Evolutionary conservation across 2,888 invertebrate genomes (phyloP).

Genomic region (Fragum whitleyi): DNA sequence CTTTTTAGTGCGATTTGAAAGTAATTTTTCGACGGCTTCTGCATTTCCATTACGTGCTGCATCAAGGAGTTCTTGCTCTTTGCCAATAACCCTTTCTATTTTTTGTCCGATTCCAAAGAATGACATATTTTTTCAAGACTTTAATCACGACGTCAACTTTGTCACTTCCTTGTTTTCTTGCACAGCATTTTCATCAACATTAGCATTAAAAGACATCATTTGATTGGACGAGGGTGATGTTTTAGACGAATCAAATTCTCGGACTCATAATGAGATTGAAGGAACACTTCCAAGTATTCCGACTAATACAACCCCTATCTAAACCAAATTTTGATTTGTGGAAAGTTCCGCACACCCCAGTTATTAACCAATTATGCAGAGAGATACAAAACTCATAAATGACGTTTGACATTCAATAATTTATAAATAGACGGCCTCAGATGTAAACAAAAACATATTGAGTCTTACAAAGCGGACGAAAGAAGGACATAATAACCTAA

Average conservation of each 20-base stretch:
- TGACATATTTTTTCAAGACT: slow-evolving; percentile 41
- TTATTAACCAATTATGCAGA: slow-evolving; percentile 57
- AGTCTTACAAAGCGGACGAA: not conserved
- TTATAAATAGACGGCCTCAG: slow-evolving; percentile 70
- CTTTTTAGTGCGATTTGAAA: slow-evolving; percentile 86
- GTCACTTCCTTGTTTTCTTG: slow-evolving; percentile 65
- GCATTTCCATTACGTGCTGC: slow-evolving; percentile 97
- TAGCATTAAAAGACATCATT: slow-evolving; percentile 12
- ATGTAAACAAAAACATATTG: slow-evolving; percentile 76
- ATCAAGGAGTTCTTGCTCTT: slow-evolving; percentile 98
- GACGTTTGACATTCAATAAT: slow-evolving; percentile 45
- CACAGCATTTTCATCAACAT: slow-evolving; percentile 61
- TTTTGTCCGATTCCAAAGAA: slow-evolving; percentile 60
- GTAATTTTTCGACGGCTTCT: slow-evolving; percentile 94
- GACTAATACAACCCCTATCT: not conserved
- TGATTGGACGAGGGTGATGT: slow-evolving; percentile 44
- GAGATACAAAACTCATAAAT: slow-evolving; percentile 37
- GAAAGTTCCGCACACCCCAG: slow-evolving; percentile 34
- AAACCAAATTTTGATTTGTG: slow-evolving; percentile 40
- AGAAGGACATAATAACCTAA: not conserved
- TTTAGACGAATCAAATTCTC: slow-evolving; percentile 12
- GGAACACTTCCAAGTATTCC: not conserved
- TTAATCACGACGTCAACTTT: not conserved
- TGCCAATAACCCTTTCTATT: slow-evolving; percentile 90
- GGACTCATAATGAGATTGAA: not conserved